Evolutionary conservation across 2,888 invertebrate genomes (phyloP), one percentile per base, ranked within the genome.

Genomic region (Choreutis nemorana): DNA sequence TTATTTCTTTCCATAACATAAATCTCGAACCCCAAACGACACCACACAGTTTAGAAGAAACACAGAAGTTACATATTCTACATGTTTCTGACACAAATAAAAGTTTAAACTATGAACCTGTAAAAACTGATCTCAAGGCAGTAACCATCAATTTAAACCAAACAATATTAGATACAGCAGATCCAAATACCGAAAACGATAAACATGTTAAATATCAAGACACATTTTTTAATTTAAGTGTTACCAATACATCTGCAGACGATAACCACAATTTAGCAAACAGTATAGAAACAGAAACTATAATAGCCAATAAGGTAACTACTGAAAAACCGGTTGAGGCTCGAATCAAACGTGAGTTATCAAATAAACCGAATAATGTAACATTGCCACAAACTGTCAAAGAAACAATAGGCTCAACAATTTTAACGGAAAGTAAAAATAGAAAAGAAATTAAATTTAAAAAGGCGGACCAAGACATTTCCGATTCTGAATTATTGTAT

Each of bases 241-340:
- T n/a, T n/a, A n/a, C n/a, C n/a, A n/a, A n/a, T n/a, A n/a, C n/a
- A n/a, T n/a, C n/a, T n/a, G 48, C 51, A 11, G 48, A 56, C 9
- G 50, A 50, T 9, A 16, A 28, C 24, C 41, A 46, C 32, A 50
- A 48, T 40, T 44, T 45, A 20, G 55, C 49, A 30, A 71, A 70
- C 28, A 72, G 67, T 33, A 65, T 71, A 29, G 73, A 73, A 52
- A 50, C 47, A 8, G 73, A 67, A 30, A 54, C 48, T 18, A 42
- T 41, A 11, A 58, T 41, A 27, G 28, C 32, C 6, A 40, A 33
- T 27, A 30, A 54, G 37, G 33, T 32, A 7, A 55, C 55, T n/a
- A 55, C 50, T 23, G 46, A 43, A 30, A 37, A 32, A 28, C 33
- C 48, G 8, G n/a, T n/a, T n/a, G n/a, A 6, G 15, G n/a, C 12